Evolutionary conservation across 2,888 invertebrate genomes (phyloP).

Genomic region (Mystacides longicornis): DNA sequence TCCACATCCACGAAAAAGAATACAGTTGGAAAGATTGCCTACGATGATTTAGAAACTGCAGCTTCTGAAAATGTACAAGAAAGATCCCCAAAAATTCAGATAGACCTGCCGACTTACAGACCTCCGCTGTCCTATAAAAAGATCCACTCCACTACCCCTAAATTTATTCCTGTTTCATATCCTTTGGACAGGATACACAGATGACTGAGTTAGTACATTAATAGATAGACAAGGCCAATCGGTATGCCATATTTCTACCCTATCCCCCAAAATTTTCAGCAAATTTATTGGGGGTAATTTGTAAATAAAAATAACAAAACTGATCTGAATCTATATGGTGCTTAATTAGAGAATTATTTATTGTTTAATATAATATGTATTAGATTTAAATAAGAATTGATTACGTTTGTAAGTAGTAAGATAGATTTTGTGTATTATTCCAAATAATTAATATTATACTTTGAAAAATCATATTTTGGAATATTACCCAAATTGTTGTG

Average conservation of each 20-base stretch:
- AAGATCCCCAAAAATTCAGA: constrained; percentile 25
- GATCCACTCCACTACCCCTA: constrained; percentile 19
- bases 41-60: constrained; percentile 15
- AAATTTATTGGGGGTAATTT: too few species aligned
- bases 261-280: too few species aligned
- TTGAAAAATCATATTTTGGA: too few species aligned
- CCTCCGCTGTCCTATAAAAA: constrained; percentile 33
- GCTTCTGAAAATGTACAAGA: constrained; percentile 21
- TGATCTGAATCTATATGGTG: neutral
- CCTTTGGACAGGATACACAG: constrained; percentile 26
- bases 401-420: neutral
- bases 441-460: too few species aligned
- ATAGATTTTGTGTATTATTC: neutral
- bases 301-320: too few species aligned
- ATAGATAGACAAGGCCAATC: too few species aligned
- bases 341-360: neutral
- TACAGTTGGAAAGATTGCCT: constrained; percentile 18
- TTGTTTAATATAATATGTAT: neutral
- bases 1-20: constrained; percentile 37
- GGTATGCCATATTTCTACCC: too few species aligned
- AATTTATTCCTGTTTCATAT: constrained; percentile 35
- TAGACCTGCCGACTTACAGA: constrained; percentile 53
- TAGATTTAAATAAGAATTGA: neutral
- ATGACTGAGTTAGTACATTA: neutral
- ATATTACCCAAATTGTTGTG: too few species aligned